Evolutionary conservation across 2,113 vertebrate species (phyloP).

Genomic region (Daphoenositta chrysoptera): DNA sequence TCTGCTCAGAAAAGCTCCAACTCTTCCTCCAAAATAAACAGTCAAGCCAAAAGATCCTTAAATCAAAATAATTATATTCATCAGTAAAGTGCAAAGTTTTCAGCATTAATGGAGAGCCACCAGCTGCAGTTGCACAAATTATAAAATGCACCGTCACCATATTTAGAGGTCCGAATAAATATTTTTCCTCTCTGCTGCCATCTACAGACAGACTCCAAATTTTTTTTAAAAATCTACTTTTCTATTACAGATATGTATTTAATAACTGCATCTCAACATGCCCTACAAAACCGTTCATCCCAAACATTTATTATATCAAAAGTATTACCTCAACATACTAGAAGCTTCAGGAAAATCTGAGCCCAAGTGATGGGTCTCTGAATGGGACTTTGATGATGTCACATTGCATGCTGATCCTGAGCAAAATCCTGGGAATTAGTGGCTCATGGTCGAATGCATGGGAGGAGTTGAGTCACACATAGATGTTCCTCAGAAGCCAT

Average conservation of each 20-base stretch:
- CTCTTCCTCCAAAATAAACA: background rate
- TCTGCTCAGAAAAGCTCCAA: background rate
- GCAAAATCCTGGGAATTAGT: background rate
- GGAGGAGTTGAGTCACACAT: fast-evolving
- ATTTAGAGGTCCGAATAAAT: background rate
- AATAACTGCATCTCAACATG: background rate
- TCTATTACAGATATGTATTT: background rate
- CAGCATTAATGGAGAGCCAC: background rate
- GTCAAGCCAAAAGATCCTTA: background rate
- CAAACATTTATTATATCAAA: background rate
- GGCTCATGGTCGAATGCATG: background rate
- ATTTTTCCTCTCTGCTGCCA: constrained; percentile 16
- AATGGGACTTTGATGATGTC: background rate
- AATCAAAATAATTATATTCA: background rate
- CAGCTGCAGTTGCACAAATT: background rate
- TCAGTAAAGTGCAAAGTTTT: background rate
- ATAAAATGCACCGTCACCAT: background rate
- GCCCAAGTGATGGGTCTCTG: fast-evolving
- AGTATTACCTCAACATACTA: background rate
- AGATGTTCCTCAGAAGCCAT: background rate
- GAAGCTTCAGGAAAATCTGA: background rate
- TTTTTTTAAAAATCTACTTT: background rate
- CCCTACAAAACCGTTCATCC: background rate
- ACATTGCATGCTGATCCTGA: background rate
- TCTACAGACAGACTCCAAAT: background rate